phyloP scores from a whole-genome alignment of 1,140 invertebrate species.

The Hypsibius dujardini region DNA sequence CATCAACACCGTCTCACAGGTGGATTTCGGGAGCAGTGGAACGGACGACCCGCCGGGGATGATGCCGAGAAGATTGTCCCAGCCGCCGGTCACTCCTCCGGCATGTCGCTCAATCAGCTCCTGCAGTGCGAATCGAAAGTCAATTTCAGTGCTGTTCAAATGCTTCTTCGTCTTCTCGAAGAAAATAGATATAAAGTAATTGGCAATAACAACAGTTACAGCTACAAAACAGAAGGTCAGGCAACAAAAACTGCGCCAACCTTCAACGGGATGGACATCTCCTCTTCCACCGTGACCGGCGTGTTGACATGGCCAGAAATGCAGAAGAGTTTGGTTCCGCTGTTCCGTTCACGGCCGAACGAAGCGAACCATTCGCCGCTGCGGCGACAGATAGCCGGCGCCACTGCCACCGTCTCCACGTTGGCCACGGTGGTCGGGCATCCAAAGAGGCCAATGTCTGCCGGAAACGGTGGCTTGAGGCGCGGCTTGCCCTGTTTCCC shows the following conservation, averaged over 20 bases:
- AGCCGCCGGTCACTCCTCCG: slow-evolving; percentile 70
- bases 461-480: slow-evolving; percentile 96
- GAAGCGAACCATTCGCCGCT: slow-evolving; percentile 88
- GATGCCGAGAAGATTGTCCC: slow-evolving; percentile 91
- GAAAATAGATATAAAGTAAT: no score
- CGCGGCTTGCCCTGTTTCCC: slow-evolving; percentile 97
- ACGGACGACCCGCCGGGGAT: slow-evolving; percentile 98
- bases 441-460: slow-evolving; percentile 91
- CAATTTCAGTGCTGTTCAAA: no score
- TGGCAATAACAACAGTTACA: no score
- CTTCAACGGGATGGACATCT: slow-evolving; percentile 91
- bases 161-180: no score
- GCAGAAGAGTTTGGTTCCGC: slow-evolving; percentile 92
- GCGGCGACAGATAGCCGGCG: slow-evolving; percentile 85
- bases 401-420: slow-evolving; percentile 94
- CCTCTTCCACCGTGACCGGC: slow-evolving; percentile 95
- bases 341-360: slow-evolving; percentile 88
- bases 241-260: no score
- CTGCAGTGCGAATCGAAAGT: background rate
- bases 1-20: slow-evolving; percentile 86
- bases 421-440: slow-evolving; percentile 96
- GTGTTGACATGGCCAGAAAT: slow-evolving; percentile 97
- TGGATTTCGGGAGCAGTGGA: slow-evolving; percentile 80
- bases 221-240: no score
- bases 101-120: slow-evolving; percentile 89